Base-by-base conservation (phyloP, 1,140 invertebrate genomes). In the Sarcophaga bullata region DNA sequence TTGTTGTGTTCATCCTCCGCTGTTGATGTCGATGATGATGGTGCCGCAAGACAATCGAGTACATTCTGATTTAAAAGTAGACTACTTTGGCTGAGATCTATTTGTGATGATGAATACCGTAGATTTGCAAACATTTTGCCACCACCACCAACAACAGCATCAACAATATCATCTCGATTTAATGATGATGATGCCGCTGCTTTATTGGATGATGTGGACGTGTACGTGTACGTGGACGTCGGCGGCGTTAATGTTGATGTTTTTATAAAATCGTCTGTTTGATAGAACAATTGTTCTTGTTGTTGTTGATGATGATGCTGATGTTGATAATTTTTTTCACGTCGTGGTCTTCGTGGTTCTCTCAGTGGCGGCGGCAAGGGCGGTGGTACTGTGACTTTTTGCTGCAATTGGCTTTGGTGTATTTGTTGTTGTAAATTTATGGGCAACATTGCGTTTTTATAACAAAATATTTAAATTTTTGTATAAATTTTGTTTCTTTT, bases 71-170 rank as follows among this genome's bases (percentile, higher is more conserved):
- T 87, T 62, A 89, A 81, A 83, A 89, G 83, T 73, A 89, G 85
- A 81, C 84, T 89, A 85, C 86, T 89, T 80, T 89, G 87, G 80
- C 87, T 89, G 83, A 89, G 83, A 84, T 89, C 87, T 19, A 78
- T 9, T 19, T 78, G 82, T 86, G 85, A 81, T 87, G 85, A 62
- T 68, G 88, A 86, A 84, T 88, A 89, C 15, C 87, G 84, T 25
- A 89, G 76, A 52, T 84, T 87, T 73, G 86, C 85, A 83, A 86
- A 86, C 82, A 85, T 85, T 75, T 80, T 75, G 78, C 72, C 75
- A 75, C n/a, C 72, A n/a, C n/a, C 46, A 49, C 84, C 25, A 4
- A 50, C 52, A 19, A 73, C 52, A 19, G 17, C 62, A 72, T 11
- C 17, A 52, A 46, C 48, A 47, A 19, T 68, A 68, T 17, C n/a